Percentiles rank a stretch among this genome's conserved stretches.
Evolutionary conservation across 1,140 invertebrate genomes (phyloP).

Genomic region (Drosophila teissieri): DNA sequence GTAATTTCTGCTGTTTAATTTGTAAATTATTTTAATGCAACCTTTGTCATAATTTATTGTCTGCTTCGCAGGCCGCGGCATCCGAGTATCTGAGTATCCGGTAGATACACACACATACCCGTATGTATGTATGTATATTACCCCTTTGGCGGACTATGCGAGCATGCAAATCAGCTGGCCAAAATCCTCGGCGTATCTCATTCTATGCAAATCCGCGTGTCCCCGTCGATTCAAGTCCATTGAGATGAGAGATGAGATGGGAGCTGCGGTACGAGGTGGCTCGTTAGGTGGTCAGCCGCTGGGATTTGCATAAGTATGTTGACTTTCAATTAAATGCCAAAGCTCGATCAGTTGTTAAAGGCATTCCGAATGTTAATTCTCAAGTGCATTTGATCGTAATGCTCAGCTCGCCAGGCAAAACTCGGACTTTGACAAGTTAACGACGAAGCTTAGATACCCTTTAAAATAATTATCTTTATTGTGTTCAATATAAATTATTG

Average conservation of each 20-base stretch:
- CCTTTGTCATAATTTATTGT: conserved; percentile 62
- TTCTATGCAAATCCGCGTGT: conserved; percentile 71
- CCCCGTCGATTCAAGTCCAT: conserved; percentile 2
- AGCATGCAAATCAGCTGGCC: conserved; percentile 64
- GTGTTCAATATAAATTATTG: too few relatives aligned
- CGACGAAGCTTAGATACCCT: conserved; percentile 7
- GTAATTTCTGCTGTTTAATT: conserved; percentile 79
- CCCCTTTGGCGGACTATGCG: background rate
- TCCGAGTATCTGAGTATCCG: conserved; percentile 20
- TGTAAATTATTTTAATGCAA: conserved; percentile 73
- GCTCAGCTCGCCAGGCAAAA: conserved; percentile 11
- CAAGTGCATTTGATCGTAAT: conserved; percentile 70
- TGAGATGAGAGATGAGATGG: conserved; percentile 25
- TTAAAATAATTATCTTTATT: background rate
- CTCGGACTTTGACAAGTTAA: background rate
- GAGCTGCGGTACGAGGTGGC: conserved; percentile 2
- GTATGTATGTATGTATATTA: too few relatives aligned
- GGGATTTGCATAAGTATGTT: conserved; percentile 79
- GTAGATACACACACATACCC: background rate
- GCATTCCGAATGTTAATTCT: conserved; percentile 82
- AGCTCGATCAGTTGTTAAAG: conserved; percentile 67
- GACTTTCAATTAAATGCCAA: conserved; percentile 80
- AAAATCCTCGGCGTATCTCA: conserved; percentile 36
- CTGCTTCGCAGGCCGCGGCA: conserved; percentile 8
- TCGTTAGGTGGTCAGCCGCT: conserved; percentile 51